phyloP scores from a whole-genome alignment of 2,797 vertebrate species.

The Ctenochaetus hawaiiensis region DNA sequence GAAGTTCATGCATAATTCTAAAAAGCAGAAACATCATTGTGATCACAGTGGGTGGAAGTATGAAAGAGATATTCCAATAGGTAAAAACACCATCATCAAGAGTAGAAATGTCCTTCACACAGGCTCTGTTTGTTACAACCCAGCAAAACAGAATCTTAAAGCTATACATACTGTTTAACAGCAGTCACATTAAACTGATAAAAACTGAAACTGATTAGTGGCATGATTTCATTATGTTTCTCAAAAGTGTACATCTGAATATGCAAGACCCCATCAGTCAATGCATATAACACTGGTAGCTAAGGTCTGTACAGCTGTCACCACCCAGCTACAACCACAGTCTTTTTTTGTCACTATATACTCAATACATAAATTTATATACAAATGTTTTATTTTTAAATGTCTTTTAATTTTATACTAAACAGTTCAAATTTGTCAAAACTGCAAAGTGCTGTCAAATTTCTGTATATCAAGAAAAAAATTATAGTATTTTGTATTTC shows the following conservation, averaged over 20 bases:
- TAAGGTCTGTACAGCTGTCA: background rate
- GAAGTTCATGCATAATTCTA: background rate
- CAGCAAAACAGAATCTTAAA: background rate
- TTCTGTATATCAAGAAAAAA: background rate
- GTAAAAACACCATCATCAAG: background rate
- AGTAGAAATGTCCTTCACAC: background rate
- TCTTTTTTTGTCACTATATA: no score
- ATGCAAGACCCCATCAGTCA: background rate
- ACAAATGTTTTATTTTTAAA: background rate
- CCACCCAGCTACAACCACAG: background rate
- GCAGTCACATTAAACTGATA: background rate
- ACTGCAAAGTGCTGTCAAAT: no score
- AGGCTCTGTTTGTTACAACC: background rate
- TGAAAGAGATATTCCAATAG: background rate
- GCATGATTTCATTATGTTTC: background rate
- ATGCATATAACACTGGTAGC: background rate
- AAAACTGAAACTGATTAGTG: background rate
- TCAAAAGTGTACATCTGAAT: background rate
- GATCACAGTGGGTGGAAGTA: background rate
- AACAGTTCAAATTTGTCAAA: no score
- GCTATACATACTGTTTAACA: background rate
- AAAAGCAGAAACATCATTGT: background rate
- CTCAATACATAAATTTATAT: no score
- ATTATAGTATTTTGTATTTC: background rate
- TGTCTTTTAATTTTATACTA: background rate